Conservation (phyloP, 2,888 invertebrate genomes). For the Nomada ruficornis region DNA sequence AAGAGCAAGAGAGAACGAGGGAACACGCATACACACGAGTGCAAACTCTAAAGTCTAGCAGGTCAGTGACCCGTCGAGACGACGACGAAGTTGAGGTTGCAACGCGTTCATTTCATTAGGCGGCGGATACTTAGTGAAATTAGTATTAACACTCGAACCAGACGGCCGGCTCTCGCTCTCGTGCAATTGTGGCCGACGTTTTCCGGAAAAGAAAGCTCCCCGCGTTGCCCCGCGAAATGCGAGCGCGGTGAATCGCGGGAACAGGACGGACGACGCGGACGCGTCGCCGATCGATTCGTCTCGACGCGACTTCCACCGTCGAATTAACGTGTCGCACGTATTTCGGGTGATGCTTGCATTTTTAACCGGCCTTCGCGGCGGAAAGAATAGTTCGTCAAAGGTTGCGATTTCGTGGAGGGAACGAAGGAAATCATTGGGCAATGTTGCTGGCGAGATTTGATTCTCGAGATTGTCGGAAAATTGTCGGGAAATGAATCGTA, state of each 20-base stretch:
- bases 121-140: conserved; percentile 68
- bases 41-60: conserved; percentile 54
- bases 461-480: no score
- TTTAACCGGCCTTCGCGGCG: background rate
- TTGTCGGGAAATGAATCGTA: no score
- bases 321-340: background rate
- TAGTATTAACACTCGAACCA: conserved; percentile 64
- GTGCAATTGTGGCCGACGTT: conserved; percentile 16
- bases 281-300: conserved; percentile 12
- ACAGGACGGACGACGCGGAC: background rate
- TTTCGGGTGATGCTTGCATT: background rate
- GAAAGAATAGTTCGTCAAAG: no score
- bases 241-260: background rate
- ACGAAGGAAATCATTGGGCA: no score
- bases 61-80: conserved; percentile 58
- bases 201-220: conserved; percentile 54
- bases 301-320: background rate
- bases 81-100: conserved; percentile 43
- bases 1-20: background rate
- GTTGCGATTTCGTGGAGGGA: no score
- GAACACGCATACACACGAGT: background rate
- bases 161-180: conserved; percentile 52
- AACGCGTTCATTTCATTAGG: conserved; percentile 67
- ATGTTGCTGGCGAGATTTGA: no score
- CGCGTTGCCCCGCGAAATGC: conserved; percentile 36